Evolutionary conservation across 2,888 invertebrate genomes (phyloP).

Genomic region (Diploptera punctata): DNA sequence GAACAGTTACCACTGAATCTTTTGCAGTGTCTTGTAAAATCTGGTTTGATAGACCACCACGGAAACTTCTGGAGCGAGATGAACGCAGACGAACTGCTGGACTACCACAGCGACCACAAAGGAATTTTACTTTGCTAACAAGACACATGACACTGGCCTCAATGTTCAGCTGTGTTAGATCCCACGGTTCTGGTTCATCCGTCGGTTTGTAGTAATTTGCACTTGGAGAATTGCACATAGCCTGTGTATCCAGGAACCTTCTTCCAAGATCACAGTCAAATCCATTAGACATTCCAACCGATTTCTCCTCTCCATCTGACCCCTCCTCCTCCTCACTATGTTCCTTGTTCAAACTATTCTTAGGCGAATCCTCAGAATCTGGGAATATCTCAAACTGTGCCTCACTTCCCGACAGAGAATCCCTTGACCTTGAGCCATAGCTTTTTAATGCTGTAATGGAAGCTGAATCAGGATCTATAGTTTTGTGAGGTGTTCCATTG

Average conservation of each 20-base stretch:
- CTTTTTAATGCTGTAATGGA: constrained; percentile 19
- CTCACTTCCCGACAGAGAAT: constrained; percentile 47
- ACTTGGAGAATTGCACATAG: constrained; percentile 62
- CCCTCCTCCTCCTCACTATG: constrained; percentile 34
- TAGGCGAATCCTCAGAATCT: constrained; percentile 59
- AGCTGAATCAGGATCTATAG: not conserved
- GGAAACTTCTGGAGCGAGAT: constrained; percentile 47
- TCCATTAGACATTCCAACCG: constrained; percentile 46
- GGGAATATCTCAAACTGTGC: constrained; percentile 65
- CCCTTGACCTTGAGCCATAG: constrained; percentile 2
- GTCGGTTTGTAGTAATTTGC: constrained; percentile 81
- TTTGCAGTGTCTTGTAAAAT: not conserved
- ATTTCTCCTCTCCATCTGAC: constrained; percentile 37
- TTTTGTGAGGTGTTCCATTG: constrained; percentile 19
- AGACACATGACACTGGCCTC: constrained; percentile 88
- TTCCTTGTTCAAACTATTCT: constrained; percentile 35
- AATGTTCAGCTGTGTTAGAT: constrained; percentile 83
- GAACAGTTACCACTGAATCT: constrained; percentile 38
- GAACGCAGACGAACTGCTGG: constrained; percentile 61
- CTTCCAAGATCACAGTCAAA: constrained; percentile 52
- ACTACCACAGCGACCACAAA: constrained; percentile 76
- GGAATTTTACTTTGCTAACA: constrained; percentile 79
- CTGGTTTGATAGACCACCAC: constrained; percentile 44
- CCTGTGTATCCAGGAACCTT: constrained; percentile 59
- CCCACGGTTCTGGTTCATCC: constrained; percentile 85